phyloP scores from a whole-genome alignment of 2,797 vertebrate genomes.

The Chaunax sp. region DNA sequence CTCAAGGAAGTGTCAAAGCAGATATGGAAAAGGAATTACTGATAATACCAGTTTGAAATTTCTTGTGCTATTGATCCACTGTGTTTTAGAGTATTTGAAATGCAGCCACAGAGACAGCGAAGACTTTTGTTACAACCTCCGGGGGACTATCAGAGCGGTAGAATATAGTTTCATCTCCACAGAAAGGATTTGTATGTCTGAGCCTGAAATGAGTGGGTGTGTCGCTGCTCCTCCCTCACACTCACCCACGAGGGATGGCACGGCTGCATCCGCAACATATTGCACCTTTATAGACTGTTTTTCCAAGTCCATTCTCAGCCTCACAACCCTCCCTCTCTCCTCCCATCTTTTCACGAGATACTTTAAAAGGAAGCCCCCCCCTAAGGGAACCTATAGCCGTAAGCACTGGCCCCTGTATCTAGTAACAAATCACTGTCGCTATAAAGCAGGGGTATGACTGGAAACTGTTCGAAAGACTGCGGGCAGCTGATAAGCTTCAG shows the following conservation, averaged over 20 bases:
- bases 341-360: conserved; percentile 43
- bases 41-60: conserved; percentile 11
- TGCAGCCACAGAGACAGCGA: neutral
- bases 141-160: conserved; percentile 5
- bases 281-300: conserved; percentile 58
- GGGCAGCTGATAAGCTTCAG: conserved; percentile 34
- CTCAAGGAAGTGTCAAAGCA: conserved; percentile 4
- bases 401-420: conserved; percentile 26
- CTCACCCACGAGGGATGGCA: neutral
- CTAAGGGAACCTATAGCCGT: conserved; percentile 24
- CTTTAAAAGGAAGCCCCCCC: conserved; percentile 45
- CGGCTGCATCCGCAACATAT: conserved; percentile 26
- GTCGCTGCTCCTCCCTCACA: conserved; percentile 18
- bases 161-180: neutral
- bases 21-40: conserved; percentile 16
- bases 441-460: conserved; percentile 40
- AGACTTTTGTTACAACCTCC: neutral
- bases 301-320: conserved; percentile 46
- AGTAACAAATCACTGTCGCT: conserved; percentile 42
- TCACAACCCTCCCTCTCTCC: conserved; percentile 41
- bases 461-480: conserved; percentile 28
- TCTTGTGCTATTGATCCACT: too few species aligned
- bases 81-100: neutral
- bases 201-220: conserved; percentile 23
- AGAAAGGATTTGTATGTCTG: conserved; percentile 1